Base-by-base conservation (phyloP, 2,888 invertebrate species). In the Sisyra nigra region DNA sequence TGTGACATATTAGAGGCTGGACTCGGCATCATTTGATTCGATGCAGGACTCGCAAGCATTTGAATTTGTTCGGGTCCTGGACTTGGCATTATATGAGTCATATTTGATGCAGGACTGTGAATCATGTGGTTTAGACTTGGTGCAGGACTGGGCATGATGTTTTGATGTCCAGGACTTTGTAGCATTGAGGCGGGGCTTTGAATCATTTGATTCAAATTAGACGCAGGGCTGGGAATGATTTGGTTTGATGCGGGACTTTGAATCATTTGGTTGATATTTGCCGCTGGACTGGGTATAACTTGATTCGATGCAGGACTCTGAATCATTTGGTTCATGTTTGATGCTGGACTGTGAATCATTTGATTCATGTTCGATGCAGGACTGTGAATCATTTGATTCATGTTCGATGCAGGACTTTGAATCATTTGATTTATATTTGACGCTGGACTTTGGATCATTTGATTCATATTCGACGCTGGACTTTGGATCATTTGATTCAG, bases 321-420 rank as follows among this genome's bases (percentile, higher is more conserved):
- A 30, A 52, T 49, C 51, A 55, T 52, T 44, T 53, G 53, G 45
- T 51, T 53, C 37, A 50, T 50, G 6, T 36, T 42, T 9, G 45
- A 32, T 10, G 46, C 43, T 37, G 49, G 48, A 8, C 51, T 53
- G 24, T 45, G 48, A 47, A 54, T 48, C 39, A 52, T 50, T 29
- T 50, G 51, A 41, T 48, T 51, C 7, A 50, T 32, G 37, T 47
- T 48, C 13, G 48, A 44, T 10, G 51, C 48, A 8, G 52, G 51
- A 17, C 49, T 49, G 29, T 53, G 51, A 45, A 59, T 54, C 49
- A 58, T 55, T 47, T 55, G 56, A 46, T 53, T 54, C 32, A 55
- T 46, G 31, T 42, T 47, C 17, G 49, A 47, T 14, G 37, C 42
- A 10, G 50, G 50, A 8, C 50, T 51, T 41, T 48, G 46, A 24